Conservation (phyloP, 1,140 invertebrate genomes). For the Magallana gigas region DNA sequence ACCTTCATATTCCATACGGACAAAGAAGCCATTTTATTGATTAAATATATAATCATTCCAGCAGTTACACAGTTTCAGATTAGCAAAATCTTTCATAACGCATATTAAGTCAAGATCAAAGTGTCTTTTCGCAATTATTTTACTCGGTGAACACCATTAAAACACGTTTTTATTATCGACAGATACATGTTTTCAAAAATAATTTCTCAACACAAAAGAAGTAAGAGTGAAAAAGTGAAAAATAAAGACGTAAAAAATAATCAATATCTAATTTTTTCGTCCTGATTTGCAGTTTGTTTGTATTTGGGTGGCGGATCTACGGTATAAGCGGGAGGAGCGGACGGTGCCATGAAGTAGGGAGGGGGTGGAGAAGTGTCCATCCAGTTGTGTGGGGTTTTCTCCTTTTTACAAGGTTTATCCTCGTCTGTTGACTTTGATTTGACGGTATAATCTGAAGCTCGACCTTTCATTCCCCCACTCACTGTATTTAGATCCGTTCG, state of each 20-base stretch:
- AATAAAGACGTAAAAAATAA: neutral
- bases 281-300: neutral
- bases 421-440: neutral
- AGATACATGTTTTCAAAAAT: no score
- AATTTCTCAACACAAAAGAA: neutral
- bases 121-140: no score
- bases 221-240: neutral
- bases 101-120: no score
- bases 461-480: neutral
- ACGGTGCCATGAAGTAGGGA: neutral
- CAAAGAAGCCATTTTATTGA: no score
- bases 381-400: neutral
- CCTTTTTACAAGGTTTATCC: neutral
- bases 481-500: neutral
- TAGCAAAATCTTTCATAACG: no score
- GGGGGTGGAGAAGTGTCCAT: neutral
- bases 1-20: no score
- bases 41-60: no score
- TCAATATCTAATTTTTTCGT: neutral
- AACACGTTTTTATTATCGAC: no score
- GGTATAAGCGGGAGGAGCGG: conserved; percentile 18
- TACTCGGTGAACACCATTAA: no score
- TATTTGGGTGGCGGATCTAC: conserved; percentile 12
- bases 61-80: no score
- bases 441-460: neutral